phyloP scores from a whole-genome alignment of 2,888 invertebrate genomes.

The Melinaea marsaeus region DNA sequence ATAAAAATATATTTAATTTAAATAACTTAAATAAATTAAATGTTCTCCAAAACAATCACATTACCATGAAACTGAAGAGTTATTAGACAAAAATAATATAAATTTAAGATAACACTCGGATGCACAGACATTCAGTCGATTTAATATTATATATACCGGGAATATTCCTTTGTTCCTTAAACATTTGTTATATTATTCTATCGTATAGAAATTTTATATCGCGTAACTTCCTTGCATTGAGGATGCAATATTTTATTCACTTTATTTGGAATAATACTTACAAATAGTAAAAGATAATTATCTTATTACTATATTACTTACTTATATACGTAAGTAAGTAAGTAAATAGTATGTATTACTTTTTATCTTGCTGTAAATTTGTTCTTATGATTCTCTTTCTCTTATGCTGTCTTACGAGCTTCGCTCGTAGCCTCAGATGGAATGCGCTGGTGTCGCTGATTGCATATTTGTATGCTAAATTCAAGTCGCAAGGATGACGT shows the following conservation, averaged over 20 bases:
- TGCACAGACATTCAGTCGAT: slow-evolving; percentile 15
- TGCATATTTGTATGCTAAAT: slow-evolving; percentile 52
- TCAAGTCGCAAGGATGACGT: slow-evolving; percentile 35
- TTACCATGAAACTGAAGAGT: too few relatives aligned
- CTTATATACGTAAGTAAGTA: too few relatives aligned
- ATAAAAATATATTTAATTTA: too few relatives aligned
- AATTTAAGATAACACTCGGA: slow-evolving; percentile 8
- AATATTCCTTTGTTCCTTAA: slow-evolving; percentile 36
- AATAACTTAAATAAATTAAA: too few relatives aligned
- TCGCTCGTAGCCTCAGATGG: slow-evolving; percentile 23
- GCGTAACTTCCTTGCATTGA: slow-evolving; percentile 39
- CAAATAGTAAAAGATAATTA: neutral
- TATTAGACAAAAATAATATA: slow-evolving; percentile 6
- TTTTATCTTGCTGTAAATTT: slow-evolving; percentile 26
- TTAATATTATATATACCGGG: slow-evolving; percentile 11
- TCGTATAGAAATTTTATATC: slow-evolving; percentile 44
- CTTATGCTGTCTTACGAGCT: slow-evolving; percentile 10
- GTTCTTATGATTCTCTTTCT: slow-evolving; percentile 7
- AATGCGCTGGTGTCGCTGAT: slow-evolving; percentile 33
- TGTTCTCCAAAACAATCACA: too few relatives aligned
- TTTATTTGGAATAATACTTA: too few relatives aligned
- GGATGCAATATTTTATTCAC: too few relatives aligned
- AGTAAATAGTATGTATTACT: neutral
- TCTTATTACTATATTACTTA: too few relatives aligned
- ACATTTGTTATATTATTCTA: slow-evolving; percentile 41